phyloP scores from a whole-genome alignment of 2,113 vertebrate genomes.

The Tenebrosternarchus preto region DNA sequence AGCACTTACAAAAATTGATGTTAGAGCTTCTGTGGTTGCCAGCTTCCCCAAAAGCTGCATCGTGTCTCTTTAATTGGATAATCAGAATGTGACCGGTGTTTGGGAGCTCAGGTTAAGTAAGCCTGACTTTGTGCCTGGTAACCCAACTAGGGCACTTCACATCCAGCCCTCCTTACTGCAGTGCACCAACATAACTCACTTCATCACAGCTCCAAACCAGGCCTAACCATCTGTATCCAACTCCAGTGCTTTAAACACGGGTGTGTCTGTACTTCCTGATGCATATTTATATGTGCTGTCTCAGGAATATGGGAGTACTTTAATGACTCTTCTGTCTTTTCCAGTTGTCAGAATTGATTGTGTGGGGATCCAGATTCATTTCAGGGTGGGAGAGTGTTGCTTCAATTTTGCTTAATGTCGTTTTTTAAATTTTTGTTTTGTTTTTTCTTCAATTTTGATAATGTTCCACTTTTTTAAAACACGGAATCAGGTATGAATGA shows the following conservation, averaged over 20 bases:
- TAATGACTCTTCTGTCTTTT: slow-evolving; percentile 1
- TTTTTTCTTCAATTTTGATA: not conserved
- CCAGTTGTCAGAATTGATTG: slow-evolving; percentile 11
- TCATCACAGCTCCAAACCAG: slow-evolving; percentile 82
- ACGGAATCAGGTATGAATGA: not conserved
- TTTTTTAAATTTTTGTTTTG: no score
- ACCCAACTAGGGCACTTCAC: slow-evolving; percentile 78
- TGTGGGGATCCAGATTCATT: slow-evolving; percentile 29
- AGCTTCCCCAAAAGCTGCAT: slow-evolving; percentile 85
- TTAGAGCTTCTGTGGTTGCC: slow-evolving; percentile 89
- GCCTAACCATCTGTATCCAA: slow-evolving; percentile 38
- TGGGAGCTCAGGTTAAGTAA: slow-evolving; percentile 91
- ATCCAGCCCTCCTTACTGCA: slow-evolving; percentile 86
- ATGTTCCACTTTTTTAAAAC: no score
- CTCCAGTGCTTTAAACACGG: slow-evolving; percentile 6
- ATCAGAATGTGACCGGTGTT: slow-evolving; percentile 96
- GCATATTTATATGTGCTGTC: slow-evolving; percentile 41
- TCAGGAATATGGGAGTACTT: not conserved
- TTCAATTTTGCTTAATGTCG: not conserved
- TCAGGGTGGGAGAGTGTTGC: not conserved
- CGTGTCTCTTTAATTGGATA: slow-evolving; percentile 96
- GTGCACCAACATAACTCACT: slow-evolving; percentile 98
- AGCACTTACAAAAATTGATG: slow-evolving; percentile 99
- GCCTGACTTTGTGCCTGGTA: slow-evolving; percentile 89
- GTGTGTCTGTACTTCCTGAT: slow-evolving; percentile 38